These are phyloP conservation scores for Hybos culiciformis DNA, from an alignment of 2,888 invertebrate species.

Conservation along the genomic window DNA sequence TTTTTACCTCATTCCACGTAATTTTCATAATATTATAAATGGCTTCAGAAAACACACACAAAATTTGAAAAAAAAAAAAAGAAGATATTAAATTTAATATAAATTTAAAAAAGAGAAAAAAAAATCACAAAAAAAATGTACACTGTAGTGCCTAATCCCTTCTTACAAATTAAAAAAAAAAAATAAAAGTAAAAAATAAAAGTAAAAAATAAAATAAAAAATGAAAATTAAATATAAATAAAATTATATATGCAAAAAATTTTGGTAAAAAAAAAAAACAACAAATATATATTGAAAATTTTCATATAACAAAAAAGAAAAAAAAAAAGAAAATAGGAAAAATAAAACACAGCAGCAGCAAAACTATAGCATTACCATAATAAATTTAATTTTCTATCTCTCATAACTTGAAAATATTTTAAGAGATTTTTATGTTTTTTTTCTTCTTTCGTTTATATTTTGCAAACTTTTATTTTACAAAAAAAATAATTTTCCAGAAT, in stretches of 20 bases:
- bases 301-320: neutral
- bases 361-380: too few relatives aligned
- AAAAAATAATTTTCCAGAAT: too few relatives aligned
- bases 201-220: slow-evolving; percentile 15
- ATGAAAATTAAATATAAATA: slow-evolving; percentile 12
- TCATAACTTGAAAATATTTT: too few relatives aligned
- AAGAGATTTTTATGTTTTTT: too few relatives aligned
- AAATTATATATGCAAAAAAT: slow-evolving; percentile 9
- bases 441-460: too few relatives aligned
- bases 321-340: neutral
- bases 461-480: too few relatives aligned
- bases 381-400: too few relatives aligned
- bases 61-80: slow-evolving; percentile 4
- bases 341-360: too few relatives aligned
- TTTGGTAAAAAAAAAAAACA: slow-evolving; percentile 4
- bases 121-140: slow-evolving; percentile 14
- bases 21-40: too few relatives aligned
- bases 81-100: slow-evolving; percentile 3
- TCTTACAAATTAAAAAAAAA: slow-evolving; percentile 14
- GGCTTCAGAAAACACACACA: slow-evolving; percentile 5
- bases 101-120: slow-evolving; percentile 14
- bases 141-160: slow-evolving; percentile 25
- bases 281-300: slow-evolving; percentile 6
- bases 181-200: slow-evolving; percentile 17
- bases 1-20: too few relatives aligned